Evolutionary conservation across 2,113 vertebrate species (phyloP), one percentile per base, ranked within the genome.

Genomic region (Ctenomys sociabilis): DNA sequence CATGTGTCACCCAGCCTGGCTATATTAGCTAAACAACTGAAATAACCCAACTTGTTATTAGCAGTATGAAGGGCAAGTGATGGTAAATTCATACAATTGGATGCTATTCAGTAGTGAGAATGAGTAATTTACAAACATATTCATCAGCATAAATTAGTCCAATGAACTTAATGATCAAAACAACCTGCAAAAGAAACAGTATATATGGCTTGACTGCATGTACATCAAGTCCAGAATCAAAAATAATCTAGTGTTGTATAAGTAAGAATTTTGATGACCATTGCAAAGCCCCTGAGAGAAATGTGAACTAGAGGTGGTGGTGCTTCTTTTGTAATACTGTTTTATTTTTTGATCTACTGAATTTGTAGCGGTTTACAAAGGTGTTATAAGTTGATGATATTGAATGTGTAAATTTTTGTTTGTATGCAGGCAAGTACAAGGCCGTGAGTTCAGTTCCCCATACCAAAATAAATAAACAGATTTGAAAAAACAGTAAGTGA

Each of bases 151-250:
- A 84, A 37, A 93, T 13, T 21, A 90, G 61, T 28, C 28, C 14
- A 32, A 66, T 61, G 93, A 95, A 95, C 17, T 12, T 78, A 84
- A 84, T 57, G 40, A 82, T 87, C 30, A 68, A 86, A 85, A 75
- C 12, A 90, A 82, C 19, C 7, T 32, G 83, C 63, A 68, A 9
- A 93, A 63, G 61, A 21, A 81, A 90, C 12, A 77, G 22, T 10
- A 68, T 45, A 52, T 26, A 64, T 7, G 43, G 4, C 54, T 75
- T 86, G 66, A 90, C 37, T 66, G 45, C 24, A 85, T 86, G 37
- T 59, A 64, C 40, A 90, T 90, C 32, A 93, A 86, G 16, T 52
- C 82, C 30, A 66, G 82, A 75, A n/a, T 12, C 45, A 86, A 43
- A 90, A 82, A 75, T 92, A 93, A 95, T 54, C 3, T 32, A 28